Base-by-base conservation (phyloP, 2,888 invertebrate species). In the Drosophila barbarae region DNA sequence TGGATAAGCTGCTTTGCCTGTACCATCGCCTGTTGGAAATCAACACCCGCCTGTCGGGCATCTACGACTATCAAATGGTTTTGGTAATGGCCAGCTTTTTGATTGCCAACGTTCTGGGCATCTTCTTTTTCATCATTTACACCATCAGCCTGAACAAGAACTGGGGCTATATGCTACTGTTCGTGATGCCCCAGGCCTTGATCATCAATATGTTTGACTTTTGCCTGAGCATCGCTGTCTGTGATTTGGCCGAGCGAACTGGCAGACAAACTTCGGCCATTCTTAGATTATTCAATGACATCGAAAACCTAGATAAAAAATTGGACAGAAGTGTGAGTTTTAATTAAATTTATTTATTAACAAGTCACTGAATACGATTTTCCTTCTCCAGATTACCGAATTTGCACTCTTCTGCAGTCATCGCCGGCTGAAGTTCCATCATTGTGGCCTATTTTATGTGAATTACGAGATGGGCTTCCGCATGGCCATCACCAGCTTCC, bases 391-490 rank as follows among this genome's bases (percentile, higher is more conserved):
- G 60, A 18, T 60, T 3, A 28, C 36, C n/a, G 28, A 50, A 4
- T 47, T 49, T 7, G 38, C 41, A 2, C 8, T 78, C 1, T 70
- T 54, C 6, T 72, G 76, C 59, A 65, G 58, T 5, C 70, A 67
- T 57, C 51, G 38, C 1, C 39, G 54, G 0, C 9, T 78, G 0
- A 36, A 18, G 6, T 72, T 61, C 8, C 53, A 26, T n/a, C 53
- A 65, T 9, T 78, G 63, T 23, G 68, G 68, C 5, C 18, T 76
- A 7, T 69, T 78, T 34, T 15, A 53, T 36, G 44, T 78, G 0
- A 59, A 78, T 13, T 51, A 61, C 30, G 60, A 44, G 2, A 68
- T 64, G 64, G 77, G 80, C 3, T 79, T 76, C 21, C 58, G 60
- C 6, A 72, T 73, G 72, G 13, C 67, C n/a, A 44, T 71, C 7